Percentiles rank a stretch among this genome's conserved stretches.
Conservation (phyloP, 2,888 invertebrate genomes). For the Dioctria linearis region DNA sequence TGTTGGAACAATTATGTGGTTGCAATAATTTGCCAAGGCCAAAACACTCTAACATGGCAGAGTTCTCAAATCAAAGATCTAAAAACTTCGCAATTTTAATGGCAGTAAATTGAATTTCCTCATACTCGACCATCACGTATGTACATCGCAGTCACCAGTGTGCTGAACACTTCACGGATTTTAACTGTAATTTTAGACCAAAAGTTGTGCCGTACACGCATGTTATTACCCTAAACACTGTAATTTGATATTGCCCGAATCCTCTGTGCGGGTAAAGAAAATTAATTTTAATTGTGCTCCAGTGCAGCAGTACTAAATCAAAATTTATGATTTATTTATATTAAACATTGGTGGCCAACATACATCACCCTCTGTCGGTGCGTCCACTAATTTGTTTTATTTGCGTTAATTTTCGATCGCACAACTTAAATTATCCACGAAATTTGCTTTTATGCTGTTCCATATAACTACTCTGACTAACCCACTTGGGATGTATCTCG, state of each 20-base stretch:
- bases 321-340: conserved; percentile 55
- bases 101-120: conserved; percentile 1
- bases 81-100: not conserved
- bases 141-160: not conserved
- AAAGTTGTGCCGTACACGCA: conserved; percentile 43
- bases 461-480: not conserved
- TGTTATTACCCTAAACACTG: conserved; percentile 54
- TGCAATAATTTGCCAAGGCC: not conserved
- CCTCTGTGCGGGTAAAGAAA: conserved; percentile 40
- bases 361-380: conserved; percentile 48
- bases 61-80: not conserved
- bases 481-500: not conserved
- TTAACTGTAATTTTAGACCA: not conserved
- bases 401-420: conserved; percentile 49
- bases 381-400: conserved; percentile 48
- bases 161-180: not conserved
- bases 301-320: conserved; percentile 48
- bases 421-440: conserved; percentile 48
- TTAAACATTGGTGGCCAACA: conserved; percentile 50
- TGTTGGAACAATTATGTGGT: conserved; percentile 20
- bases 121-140: not conserved
- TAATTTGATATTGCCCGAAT: conserved; percentile 51
- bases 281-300: conserved; percentile 55
- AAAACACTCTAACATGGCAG: not conserved
- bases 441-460: not conserved